Evolutionary conservation across 2,888 invertebrate genomes (phyloP), one percentile per base, ranked within the genome.

Genomic region (Norana najaformis): DNA sequence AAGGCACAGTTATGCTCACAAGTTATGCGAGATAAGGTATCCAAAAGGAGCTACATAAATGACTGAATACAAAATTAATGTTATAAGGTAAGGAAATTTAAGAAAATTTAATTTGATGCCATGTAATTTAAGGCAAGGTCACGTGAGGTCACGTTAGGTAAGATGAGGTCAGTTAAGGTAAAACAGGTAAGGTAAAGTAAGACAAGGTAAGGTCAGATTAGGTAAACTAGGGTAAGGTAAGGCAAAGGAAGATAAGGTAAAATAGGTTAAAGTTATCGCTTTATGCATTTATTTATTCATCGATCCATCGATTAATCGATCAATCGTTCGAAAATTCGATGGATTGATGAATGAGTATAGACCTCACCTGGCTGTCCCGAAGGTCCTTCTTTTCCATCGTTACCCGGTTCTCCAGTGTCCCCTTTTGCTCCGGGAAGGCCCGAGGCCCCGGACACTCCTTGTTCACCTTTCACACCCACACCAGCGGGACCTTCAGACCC

Each of bases 381-480:
- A n/a, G 83, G 38, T 38, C 89, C 89, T 23, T 37, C 34, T 37
- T 35, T 35, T 35, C 89, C 89, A 34, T 47, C 35, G 36, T 41
- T 18, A 69, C 89, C 89, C 69, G 89, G 69, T 35, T 5, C 82
- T 35, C 53, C 82, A 35, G 36, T 69, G 35, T 82, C 89, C 35
- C 36, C 36, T 35, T 89, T 36, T 36, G 0, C 69, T 69, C 69
- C 69, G 8, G 11, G 4, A 8, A 1, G 30, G 30, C 69, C 69
- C 8, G 69, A n/a, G n/a, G 1, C 69, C 30, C 69, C 69, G 30
- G 69, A 8, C 30, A n/a, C 69, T 69, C 69, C 69, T 69, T 6
- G 30, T n/a, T n/a, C 69, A n/a, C 69, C 69, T 13, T 69, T 69
- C 69, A n/a, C 69, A 69, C 69, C n/a, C 69, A 69, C 69, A n/a